These are phyloP conservation scores for Chymomyza fuscimana DNA, from an alignment of 2,888 invertebrate genomes.

Conservation along the genomic window DNA sequence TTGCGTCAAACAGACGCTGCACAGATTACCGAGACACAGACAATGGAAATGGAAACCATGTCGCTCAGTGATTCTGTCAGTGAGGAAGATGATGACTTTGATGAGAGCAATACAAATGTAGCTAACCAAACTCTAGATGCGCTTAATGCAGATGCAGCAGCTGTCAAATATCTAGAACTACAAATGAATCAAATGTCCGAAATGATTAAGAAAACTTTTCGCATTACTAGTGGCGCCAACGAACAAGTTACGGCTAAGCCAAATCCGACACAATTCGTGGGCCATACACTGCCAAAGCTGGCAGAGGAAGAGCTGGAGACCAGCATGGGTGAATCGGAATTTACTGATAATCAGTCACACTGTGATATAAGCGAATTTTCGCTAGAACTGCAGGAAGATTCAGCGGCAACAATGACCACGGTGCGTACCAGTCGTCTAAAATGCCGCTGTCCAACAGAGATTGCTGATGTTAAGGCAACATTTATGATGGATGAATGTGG, in stretches of 20 bases:
- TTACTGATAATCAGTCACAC: too few relatives aligned
- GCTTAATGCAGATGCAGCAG: conserved; percentile 23
- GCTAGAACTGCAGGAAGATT: conserved; percentile 1
- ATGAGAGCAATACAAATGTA: background rate
- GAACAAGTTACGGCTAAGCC: conserved; percentile 48
- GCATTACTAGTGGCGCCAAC: conserved; percentile 49
- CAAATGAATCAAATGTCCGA: conserved; percentile 64
- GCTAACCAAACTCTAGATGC: conserved; percentile 6
- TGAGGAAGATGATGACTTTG: background rate
- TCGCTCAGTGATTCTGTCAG: background rate
- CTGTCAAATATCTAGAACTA: conserved; percentile 53
- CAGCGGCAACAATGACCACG: conserved; percentile 19
- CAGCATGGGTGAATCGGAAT: conserved; percentile 9
- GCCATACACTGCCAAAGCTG: background rate
- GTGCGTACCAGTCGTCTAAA: conserved; percentile 22
- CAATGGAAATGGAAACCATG: background rate
- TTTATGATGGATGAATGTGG: conserved; percentile 55
- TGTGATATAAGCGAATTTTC: background rate
- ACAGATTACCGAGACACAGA: background rate
- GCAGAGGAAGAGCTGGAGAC: background rate
- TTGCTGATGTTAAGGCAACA: conserved; percentile 8
- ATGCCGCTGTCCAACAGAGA: conserved; percentile 56
- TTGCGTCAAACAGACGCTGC: background rate
- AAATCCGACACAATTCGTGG: conserved; percentile 1
- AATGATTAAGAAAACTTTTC: conserved; percentile 63